Evolutionary conservation across 2,113 vertebrate species (phyloP).

Genomic region (Ceyx margarethae): DNA sequence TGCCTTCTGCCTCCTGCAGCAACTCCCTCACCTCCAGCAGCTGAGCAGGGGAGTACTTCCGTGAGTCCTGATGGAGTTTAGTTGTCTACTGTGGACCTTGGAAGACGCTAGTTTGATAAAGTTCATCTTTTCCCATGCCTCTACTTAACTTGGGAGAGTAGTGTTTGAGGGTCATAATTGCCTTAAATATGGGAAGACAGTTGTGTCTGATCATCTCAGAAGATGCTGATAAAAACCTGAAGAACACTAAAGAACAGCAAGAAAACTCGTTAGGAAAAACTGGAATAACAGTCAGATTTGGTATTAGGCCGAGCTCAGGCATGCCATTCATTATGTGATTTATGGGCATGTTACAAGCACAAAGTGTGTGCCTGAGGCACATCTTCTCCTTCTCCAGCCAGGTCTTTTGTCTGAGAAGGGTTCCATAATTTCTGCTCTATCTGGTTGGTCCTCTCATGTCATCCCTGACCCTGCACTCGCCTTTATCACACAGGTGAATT

Average conservation of each 20-base stretch:
- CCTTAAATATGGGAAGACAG: neutral
- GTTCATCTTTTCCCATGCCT: neutral
- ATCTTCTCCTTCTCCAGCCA: neutral
- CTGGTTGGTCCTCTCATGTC: neutral
- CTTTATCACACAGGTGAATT: neutral
- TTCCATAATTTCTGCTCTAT: neutral
- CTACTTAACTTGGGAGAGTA: neutral
- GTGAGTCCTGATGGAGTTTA: neutral
- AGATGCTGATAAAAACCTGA: neutral
- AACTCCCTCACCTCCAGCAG: neutral
- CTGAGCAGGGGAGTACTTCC: neutral
- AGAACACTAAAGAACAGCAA: neutral
- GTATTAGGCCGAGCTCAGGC: neutral
- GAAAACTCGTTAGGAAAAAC: neutral
- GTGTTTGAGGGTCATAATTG: neutral
- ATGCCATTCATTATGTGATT: neutral
- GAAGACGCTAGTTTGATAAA: neutral
- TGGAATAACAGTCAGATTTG: neutral
- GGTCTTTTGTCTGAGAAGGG: neutral
- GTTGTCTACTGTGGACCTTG: neutral
- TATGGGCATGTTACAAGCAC: neutral
- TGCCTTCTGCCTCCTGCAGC: neutral
- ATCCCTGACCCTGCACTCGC: accelerated
- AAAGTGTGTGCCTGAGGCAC: neutral
- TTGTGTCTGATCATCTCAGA: neutral